Conservation (phyloP, 1,140 invertebrate species). For the Bombyx mandarina region DNA sequence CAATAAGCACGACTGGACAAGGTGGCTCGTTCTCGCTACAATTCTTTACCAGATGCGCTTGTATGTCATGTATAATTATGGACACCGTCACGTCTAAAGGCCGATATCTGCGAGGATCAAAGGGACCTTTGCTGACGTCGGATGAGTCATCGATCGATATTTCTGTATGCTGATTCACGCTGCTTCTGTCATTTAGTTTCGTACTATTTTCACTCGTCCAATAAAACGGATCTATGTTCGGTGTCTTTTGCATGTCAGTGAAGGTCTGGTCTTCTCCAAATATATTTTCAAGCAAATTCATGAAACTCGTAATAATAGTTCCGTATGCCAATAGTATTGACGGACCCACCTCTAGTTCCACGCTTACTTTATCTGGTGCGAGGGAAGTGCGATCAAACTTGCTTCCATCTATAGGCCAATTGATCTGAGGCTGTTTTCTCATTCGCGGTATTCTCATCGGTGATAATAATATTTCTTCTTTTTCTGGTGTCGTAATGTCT, state of each 20-base stretch:
- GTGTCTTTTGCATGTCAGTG: constrained; percentile 88
- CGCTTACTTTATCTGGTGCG: constrained; percentile 87
- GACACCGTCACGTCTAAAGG: constrained; percentile 93
- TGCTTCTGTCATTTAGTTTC: constrained; percentile 69
- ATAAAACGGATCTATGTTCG: constrained; percentile 61
- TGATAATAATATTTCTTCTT: constrained; percentile 92
- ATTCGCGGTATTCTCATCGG: constrained; percentile 90
- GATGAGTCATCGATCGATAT: constrained; percentile 72
- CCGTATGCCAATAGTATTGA: constrained; percentile 92
- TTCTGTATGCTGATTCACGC: constrained; percentile 65
- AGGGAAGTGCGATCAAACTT: constrained; percentile 91
- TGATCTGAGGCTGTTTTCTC: constrained; percentile 78
- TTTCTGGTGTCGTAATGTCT: constrained; percentile 93
- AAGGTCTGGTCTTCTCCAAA: constrained; percentile 96
- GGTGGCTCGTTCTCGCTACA: constrained; percentile 89
- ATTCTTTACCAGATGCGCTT: constrained; percentile 92
- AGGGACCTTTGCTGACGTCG: constrained; percentile 72
- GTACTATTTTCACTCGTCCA: constrained; percentile 63
- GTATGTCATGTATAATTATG: constrained; percentile 95
- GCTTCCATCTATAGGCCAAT: constrained; percentile 76
- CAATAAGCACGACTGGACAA: constrained; percentile 91
- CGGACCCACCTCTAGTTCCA: constrained; percentile 94
- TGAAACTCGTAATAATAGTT: constrained; percentile 88
- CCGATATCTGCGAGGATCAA: constrained; percentile 90
- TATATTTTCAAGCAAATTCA: constrained; percentile 95